phyloP scores from a whole-genome alignment of 2,113 vertebrate species.

The Mystacornis crossleyi region DNA sequence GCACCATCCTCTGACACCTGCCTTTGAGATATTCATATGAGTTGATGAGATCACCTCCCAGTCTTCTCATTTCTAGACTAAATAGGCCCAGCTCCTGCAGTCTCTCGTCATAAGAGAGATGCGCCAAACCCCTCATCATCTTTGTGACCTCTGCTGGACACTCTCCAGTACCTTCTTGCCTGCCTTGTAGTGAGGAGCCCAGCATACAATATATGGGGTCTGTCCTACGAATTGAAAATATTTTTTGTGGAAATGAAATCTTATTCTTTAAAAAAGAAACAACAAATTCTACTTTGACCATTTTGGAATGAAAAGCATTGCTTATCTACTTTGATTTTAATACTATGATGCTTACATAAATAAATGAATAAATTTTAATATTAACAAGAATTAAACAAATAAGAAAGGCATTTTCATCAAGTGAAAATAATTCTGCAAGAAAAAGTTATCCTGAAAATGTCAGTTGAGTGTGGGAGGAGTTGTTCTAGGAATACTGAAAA shows the following conservation, averaged over 20 bases:
- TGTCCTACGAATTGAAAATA: fast-evolving
- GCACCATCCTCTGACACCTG: neutral
- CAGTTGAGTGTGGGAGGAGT: neutral
- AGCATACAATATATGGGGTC: fast-evolving
- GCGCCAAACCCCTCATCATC: neutral
- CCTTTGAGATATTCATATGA: neutral
- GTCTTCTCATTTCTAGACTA: too few relatives aligned
- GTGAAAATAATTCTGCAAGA: neutral
- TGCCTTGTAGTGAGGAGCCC: neutral
- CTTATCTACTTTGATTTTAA: neutral
- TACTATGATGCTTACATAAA: neutral
- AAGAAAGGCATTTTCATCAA: neutral
- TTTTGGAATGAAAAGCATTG: neutral
- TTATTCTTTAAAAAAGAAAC: neutral
- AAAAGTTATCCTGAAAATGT: neutral
- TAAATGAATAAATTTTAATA: neutral
- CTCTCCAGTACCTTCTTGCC: neutral
- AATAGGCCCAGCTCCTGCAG: neutral
- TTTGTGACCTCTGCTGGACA: neutral
- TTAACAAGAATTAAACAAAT: neutral
- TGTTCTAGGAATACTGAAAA: neutral
- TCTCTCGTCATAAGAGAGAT: neutral
- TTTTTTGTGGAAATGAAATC: neutral
- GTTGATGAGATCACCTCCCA: neutral
- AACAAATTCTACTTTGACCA: neutral